Evolutionary conservation across 2,888 invertebrate genomes (phyloP).

Genomic region (Cerastoderma edule): DNA sequence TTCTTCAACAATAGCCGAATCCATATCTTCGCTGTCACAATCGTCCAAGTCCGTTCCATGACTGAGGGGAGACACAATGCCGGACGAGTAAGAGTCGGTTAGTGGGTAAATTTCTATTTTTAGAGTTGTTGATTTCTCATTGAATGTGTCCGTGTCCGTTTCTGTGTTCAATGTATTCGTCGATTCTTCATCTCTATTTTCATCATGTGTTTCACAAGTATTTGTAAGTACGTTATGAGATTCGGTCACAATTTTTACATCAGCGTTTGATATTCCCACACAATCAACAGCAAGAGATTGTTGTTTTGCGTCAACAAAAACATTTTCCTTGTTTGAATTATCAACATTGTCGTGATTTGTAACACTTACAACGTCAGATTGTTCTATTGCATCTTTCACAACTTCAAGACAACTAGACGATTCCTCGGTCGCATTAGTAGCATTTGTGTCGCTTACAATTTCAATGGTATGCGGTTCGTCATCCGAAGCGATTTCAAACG

Average conservation of each 20-base stretch:
- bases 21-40: slow-evolving; percentile 4
- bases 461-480: slow-evolving; percentile 12
- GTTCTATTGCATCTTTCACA: neutral
- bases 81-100: neutral
- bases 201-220: slow-evolving; percentile 1
- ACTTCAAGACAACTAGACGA: neutral
- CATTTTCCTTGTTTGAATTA: too few relatives aligned
- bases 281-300: neutral
- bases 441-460: neutral
- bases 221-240: too few relatives aligned
- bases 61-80: neutral
- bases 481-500: slow-evolving; percentile 26
- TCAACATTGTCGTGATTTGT: neutral
- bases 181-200: neutral
- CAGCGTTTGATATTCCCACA: neutral
- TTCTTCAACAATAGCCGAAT: slow-evolving; percentile 42
- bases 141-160: neutral
- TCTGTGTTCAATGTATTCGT: neutral
- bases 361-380: neutral
- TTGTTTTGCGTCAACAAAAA: neutral
- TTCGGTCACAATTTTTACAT: too few relatives aligned
- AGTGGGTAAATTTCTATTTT: slow-evolving; percentile 5
- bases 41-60: neutral
- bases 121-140: neutral
- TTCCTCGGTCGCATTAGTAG: too few relatives aligned